Conservation (phyloP, 2,888 invertebrate genomes). For the Agonum fuliginosum region DNA sequence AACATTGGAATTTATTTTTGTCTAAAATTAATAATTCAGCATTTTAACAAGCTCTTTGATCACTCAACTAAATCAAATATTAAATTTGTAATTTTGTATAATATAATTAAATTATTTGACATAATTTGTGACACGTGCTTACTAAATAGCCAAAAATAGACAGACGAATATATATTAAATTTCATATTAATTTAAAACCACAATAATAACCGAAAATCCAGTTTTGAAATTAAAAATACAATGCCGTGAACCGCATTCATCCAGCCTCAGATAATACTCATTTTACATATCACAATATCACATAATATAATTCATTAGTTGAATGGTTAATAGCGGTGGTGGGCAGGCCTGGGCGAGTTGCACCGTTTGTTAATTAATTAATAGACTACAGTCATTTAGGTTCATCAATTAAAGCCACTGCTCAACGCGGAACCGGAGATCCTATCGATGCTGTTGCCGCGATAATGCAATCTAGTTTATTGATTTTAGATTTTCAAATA, state of each 20-base stretch:
- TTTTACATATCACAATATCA: conserved; percentile 34
- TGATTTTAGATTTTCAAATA: conserved; percentile 56
- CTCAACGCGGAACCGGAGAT: conserved; percentile 46
- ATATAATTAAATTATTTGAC: no score
- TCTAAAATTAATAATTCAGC: no score
- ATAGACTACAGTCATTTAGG: conserved; percentile 58
- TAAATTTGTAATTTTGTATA: no score
- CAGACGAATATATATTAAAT: no score
- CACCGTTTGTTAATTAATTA: conserved; percentile 56
- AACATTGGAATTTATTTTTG: no score
- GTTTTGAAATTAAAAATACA: neutral
- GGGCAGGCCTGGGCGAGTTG: neutral
- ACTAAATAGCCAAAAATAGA: no score
- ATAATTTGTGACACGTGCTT: no score
- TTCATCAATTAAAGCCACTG: conserved; percentile 53
- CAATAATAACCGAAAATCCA: no score
- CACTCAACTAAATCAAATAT: no score
- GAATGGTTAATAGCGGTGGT: no score
- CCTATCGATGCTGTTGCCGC: conserved; percentile 37
- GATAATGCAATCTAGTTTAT: conserved; percentile 57
- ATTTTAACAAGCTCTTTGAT: no score
- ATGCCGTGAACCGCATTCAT: neutral
- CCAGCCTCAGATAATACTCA: neutral
- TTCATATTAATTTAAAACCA: no score
- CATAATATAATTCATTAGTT: conserved; percentile 52